Evolutionary conservation across 2,797 vertebrate genomes (phyloP).

Genomic region (Malacoraja senta): DNA sequence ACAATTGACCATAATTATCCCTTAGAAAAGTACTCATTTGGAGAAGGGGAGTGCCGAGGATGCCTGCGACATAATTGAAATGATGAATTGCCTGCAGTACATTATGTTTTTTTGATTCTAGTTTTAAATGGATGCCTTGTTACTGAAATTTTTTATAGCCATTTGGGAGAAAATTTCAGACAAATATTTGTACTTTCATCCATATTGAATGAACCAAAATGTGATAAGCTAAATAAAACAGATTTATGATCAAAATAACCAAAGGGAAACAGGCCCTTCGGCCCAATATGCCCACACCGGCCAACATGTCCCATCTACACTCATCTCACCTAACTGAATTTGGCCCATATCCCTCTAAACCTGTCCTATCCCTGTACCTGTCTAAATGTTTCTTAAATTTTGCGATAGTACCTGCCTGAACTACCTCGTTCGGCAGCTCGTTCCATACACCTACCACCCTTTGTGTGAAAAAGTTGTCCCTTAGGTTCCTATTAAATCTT

Average conservation of each 20-base stretch:
- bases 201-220: neutral
- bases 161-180: constrained; percentile 1
- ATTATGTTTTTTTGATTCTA: neutral
- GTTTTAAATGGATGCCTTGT: neutral
- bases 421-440: no score
- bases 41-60: neutral
- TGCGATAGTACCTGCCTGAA: no score
- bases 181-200: neutral
- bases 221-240: neutral
- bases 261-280: no score
- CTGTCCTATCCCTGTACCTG: no score
- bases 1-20: neutral
- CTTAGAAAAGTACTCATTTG: neutral
- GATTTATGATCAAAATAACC: neutral
- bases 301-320: no score
- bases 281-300: no score
- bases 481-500: no score
- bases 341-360: no score
- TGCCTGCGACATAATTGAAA: neutral
- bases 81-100: neutral
- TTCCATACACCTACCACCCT: no score
- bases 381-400: no score
- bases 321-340: no score
- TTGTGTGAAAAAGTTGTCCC: no score
- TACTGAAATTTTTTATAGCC: neutral